Base-by-base conservation (phyloP, 2,888 invertebrate genomes). In the Drosophila longiperda region DNA sequence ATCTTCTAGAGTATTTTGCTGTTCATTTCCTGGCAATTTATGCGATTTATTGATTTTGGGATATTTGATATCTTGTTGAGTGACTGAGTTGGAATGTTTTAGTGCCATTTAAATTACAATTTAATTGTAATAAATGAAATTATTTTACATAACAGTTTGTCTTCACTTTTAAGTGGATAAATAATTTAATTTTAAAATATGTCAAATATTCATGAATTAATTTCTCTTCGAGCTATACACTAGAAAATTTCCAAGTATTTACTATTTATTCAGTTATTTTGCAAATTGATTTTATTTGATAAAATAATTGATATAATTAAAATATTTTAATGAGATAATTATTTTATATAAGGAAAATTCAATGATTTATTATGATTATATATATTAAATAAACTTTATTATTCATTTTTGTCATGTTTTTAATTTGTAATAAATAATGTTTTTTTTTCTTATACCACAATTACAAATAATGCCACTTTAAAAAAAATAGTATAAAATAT, bases 21-120 rank as follows among this genome's bases (percentile, higher is more conserved):
- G 32, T 12, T 57, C 15, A 57, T 57, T 42, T 57, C 57, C 57
- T 32, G 42, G 15, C 15, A 42, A 32, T 17, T 32, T 17, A 17
- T 57, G 42, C 42, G 34, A 5, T 38, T 20, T 34, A 33, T 34
- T 42, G 36, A 42, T 48, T 33, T 53, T 53, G 64, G 59, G 38
- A 40, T 29, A 57, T 70, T 48, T 23, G 42, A 57, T 20, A 17
- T 38, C 38, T 32, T 9, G n/a, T 38, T 40, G 29, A 20, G 55
- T 26, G 12, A n/a, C 9, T 49, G 55, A 54, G 36, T 26, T 15
- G 4, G n/a, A n/a, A n/a, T n/a, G n/a, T n/a, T n/a, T n/a, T 17
- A 26, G 26, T 26, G 26, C 2, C 6, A 5, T 29, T n/a, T 1
- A 29, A 36, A 38, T 36, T 17, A 38, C 26, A 38, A 49, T 26